These are phyloP conservation scores for Gouania willdenowi DNA, from an alignment of 2,797 vertebrate genomes.

Conservation along the genomic window DNA sequence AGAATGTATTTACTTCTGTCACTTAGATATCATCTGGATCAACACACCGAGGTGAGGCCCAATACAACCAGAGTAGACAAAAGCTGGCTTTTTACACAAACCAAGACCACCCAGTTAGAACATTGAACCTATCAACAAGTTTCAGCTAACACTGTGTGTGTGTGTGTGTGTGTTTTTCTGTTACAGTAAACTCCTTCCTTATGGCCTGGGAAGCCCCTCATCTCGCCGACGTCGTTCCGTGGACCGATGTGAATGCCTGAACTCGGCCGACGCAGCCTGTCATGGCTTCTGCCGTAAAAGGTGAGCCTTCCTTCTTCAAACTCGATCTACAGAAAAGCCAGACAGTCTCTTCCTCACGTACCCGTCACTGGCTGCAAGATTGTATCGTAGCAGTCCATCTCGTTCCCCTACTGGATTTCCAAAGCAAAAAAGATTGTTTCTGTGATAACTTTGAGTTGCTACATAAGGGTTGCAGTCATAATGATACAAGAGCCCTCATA, in stretches of 20 bases:
- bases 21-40: conserved; percentile 96
- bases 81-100: too few species aligned
- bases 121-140: background rate
- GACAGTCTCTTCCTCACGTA: background rate
- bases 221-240: conserved; percentile 78
- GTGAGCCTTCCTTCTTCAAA: conserved; percentile 35
- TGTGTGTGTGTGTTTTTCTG: too few species aligned
- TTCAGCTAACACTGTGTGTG: too few species aligned
- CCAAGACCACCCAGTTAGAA: background rate
- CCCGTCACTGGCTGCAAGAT: background rate
- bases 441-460: conserved; percentile 16
- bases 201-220: conserved; percentile 83
- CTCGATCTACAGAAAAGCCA: background rate
- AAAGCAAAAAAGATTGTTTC: conserved; percentile 9
- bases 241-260: conserved; percentile 78
- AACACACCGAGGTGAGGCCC: conserved; percentile 88
- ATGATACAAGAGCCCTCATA: conserved; percentile 9
- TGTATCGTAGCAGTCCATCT: background rate
- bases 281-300: conserved; percentile 79
- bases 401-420: too few species aligned
- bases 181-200: conserved; percentile 78
- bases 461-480: conserved; percentile 27
- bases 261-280: conserved; percentile 72
- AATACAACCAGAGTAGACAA: background rate
- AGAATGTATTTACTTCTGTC: conserved; percentile 96